Base-by-base conservation (phyloP, 2,113 vertebrate species). In the Poecilia latipinna region DNA sequence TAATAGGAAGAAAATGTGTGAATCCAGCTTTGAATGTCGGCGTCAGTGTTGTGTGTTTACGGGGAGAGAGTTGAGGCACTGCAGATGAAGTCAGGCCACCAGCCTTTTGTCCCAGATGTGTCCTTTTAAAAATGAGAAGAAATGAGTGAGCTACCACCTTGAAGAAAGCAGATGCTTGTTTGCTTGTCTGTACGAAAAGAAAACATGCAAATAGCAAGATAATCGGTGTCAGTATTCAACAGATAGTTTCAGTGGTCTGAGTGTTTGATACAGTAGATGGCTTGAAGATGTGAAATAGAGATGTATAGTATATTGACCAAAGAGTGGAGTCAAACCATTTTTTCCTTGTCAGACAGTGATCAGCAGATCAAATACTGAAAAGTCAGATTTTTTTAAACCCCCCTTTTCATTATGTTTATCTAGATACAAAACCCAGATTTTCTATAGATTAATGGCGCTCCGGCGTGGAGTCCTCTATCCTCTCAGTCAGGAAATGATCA, bases 61-160 rank as follows among this genome's bases (percentile, higher is more conserved):
- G 72, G 24, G 17, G 22, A 29, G 19, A 62, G 63, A 48, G 37
- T 42, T 69, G 61, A 75, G 51, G 61, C 72, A 68, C 6, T 85
- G 82, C 87, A 83, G 83, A 83, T 76, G 69, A 33, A 83, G 63
- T 57, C 69, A 66, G 54, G 44, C 75, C 32, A 44, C 32, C 67
- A 79, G 70, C 68, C 82, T 79, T 87, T 89, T 87, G 86, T 90
- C 78, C 77, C 84, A 79, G 68, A 89, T 79, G 75, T 85, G 71
- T 17, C 68, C 12, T 35, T 35, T 44, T 61, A 11, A 10, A 61
- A 67, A 68, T 51, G 42, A 61, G 71, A 35, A 65, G 6, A 28
- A 66, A 4, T 4, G 8, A 31, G 12, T 51, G 7, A 65, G 51
- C 57, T 22, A 51, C 62, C 68, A 31, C 24, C 22, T 39, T 48